These are phyloP conservation scores for Budorcas taxicolor DNA, from an alignment of 2,113 vertebrate genomes.

Conservation along the genomic window DNA sequence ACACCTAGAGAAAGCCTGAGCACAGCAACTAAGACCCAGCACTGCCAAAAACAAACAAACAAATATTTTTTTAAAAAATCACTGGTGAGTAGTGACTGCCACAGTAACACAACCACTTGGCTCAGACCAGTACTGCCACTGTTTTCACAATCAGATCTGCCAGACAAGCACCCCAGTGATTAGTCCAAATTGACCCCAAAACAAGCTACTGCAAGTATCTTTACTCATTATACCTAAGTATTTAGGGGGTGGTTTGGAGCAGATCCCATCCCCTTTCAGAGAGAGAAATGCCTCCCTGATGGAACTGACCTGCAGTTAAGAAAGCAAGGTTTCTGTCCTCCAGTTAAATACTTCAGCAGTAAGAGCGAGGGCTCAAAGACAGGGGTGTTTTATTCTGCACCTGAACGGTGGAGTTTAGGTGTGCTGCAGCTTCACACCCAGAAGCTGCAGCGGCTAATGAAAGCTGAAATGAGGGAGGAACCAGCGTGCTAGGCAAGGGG, in stretches of 20 bases:
- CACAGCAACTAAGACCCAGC: neutral
- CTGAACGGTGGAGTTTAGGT: conserved; percentile 17
- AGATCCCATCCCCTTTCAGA: neutral
- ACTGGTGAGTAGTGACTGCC: neutral
- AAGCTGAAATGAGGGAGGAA: conserved; percentile 5
- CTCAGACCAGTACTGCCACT: neutral
- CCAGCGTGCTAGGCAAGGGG: neutral
- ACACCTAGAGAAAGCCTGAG: neutral
- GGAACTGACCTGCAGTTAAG: neutral
- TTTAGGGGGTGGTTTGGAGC: rapidly evolving
- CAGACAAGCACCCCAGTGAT: neutral
- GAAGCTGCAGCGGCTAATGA: neutral
- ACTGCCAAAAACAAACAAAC: neutral
- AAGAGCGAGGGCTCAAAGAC: neutral
- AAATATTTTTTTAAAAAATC: neutral
- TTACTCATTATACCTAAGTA: neutral
- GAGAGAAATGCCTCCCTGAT: neutral
- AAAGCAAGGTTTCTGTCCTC: conserved; percentile 7
- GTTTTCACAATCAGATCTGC: neutral
- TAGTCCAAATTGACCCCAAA: neutral
- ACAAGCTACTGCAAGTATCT: neutral
- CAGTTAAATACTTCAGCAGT: neutral
- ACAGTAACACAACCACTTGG: neutral
- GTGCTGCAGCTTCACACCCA: conserved; percentile 29
- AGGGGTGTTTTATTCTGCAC: conserved; percentile 7